Conservation (phyloP, 2,113 vertebrate genomes). For the Romanogobio albipinnatus region DNA sequence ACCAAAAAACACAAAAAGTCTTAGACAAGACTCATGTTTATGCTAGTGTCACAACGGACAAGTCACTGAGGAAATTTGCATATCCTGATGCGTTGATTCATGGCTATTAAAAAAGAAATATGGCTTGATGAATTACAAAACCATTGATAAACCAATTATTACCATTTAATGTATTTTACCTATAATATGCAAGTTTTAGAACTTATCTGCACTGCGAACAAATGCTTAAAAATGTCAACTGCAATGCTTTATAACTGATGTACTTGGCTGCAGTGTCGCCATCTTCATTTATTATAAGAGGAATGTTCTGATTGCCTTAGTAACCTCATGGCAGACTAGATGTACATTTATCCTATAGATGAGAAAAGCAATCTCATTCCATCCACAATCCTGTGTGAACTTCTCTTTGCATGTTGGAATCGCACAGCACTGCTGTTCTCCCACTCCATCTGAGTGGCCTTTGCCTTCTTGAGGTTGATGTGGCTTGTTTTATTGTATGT, state of each 20-base stretch:
- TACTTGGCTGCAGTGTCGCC: neutral
- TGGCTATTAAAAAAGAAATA: neutral
- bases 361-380: neutral
- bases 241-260: neutral
- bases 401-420: constrained; percentile 22
- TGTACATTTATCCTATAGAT: constrained; percentile 10
- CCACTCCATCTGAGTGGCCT: constrained; percentile 19
- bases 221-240: neutral
- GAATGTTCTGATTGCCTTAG: neutral
- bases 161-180: neutral
- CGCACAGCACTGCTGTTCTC: constrained; percentile 13
- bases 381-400: neutral
- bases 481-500: constrained; percentile 43
- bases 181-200: neutral
- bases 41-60: neutral
- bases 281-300: neutral
- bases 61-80: neutral
- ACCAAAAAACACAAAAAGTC: neutral
- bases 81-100: neutral
- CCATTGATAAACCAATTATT: neutral
- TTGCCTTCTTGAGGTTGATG: constrained; percentile 25
- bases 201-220: neutral
- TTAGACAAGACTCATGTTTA: neutral
- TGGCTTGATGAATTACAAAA: neutral
- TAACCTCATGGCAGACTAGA: neutral